A percentile compares a stretch with the other conserved stretches of the same genome.
phyloP scores from a whole-genome alignment of 2,113 vertebrate genomes.

The Chinchilla lanigera region DNA sequence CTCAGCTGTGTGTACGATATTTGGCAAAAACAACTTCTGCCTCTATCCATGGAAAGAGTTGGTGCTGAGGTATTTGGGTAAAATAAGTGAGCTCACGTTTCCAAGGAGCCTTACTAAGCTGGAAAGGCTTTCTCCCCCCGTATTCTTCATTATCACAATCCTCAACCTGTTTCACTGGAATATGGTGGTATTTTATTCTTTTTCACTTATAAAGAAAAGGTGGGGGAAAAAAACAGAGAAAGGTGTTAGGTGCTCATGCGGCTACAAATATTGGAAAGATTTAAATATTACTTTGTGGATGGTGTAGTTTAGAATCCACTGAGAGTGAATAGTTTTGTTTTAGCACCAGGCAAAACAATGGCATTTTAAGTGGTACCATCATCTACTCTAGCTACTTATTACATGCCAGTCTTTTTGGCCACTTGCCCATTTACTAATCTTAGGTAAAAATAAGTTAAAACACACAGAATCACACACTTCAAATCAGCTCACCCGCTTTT shows the following conservation, averaged over 20 bases:
- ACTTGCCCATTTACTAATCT: neutral
- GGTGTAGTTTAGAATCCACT: neutral
- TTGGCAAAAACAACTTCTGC: neutral
- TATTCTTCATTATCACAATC: neutral
- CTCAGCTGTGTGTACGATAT: neutral
- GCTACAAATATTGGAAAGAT: neutral
- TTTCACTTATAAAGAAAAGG: slow-evolving; percentile 13
- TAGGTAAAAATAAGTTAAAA: neutral
- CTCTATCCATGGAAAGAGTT: neutral
- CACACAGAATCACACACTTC: neutral
- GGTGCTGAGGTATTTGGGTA: neutral
- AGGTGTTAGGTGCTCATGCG: neutral
- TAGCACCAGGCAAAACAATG: neutral
- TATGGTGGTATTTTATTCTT: neutral
- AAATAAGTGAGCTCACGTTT: neutral
- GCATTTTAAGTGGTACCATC: neutral
- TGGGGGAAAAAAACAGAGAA: neutral
- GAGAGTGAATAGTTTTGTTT: neutral
- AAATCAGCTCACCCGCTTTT: neutral
- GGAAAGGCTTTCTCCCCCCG: neutral
- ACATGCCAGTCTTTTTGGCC: neutral
- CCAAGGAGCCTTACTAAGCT: neutral
- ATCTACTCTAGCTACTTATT: neutral
- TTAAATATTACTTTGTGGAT: neutral
- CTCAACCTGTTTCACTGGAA: neutral